These are phyloP conservation scores for Acronicta leporina DNA, from an alignment of 2,888 invertebrate genomes.

Conservation along the genomic window DNA sequence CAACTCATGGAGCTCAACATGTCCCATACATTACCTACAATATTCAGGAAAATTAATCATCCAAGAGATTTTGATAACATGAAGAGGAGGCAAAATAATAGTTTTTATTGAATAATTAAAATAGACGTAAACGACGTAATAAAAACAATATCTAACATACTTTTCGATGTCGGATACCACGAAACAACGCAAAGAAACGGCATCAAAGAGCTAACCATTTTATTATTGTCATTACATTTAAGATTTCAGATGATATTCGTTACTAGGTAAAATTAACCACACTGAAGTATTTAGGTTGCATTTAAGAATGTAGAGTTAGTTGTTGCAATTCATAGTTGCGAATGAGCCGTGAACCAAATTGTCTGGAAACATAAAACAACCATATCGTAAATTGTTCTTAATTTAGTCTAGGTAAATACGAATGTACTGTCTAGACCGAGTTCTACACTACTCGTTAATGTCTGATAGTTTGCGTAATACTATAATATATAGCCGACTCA, in stretches of 20 bases:
- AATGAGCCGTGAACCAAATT: slow-evolving; percentile 81
- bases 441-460: slow-evolving; percentile 63
- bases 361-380: slow-evolving; percentile 80
- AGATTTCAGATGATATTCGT: slow-evolving; percentile 44
- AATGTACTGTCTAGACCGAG: slow-evolving; percentile 63
- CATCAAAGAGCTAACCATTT: slow-evolving; percentile 36
- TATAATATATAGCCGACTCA: slow-evolving; percentile 45
- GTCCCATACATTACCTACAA: too few relatives aligned
- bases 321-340: slow-evolving; percentile 68
- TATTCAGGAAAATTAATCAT: too few relatives aligned
- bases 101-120: too few relatives aligned
- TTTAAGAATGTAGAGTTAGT: slow-evolving; percentile 61
- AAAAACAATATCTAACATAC: slow-evolving; percentile 28
- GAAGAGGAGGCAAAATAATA: too few relatives aligned
- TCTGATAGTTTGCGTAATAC: slow-evolving; percentile 58
- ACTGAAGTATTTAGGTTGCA: slow-evolving; percentile 64
- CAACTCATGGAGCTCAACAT: too few relatives aligned
- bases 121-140: slow-evolving; percentile 16
- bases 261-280: slow-evolving; percentile 39
- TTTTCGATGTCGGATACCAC: slow-evolving; percentile 19
- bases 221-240: slow-evolving; percentile 43
- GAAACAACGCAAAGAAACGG: slow-evolving; percentile 28
- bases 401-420: slow-evolving; percentile 77
- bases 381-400: slow-evolving; percentile 82
- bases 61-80: too few relatives aligned